Evolutionary conservation across 2,113 vertebrate species (phyloP).

Genomic region (Hippocampus comes): DNA sequence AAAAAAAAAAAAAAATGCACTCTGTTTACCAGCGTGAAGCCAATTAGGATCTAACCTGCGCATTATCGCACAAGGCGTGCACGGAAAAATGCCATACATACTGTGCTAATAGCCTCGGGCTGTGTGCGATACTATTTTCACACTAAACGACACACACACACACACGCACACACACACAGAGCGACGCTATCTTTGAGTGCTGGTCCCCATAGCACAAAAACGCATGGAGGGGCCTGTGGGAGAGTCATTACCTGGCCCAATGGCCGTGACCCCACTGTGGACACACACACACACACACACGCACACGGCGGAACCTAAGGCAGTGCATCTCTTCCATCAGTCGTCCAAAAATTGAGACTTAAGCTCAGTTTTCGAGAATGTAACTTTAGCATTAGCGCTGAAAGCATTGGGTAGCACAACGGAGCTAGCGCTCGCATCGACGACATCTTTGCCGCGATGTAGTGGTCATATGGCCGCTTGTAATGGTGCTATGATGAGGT

Average conservation of each 20-base stretch:
- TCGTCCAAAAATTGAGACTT: background rate
- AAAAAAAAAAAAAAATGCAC: background rate
- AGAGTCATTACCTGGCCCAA: constrained; percentile 89
- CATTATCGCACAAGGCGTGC: background rate
- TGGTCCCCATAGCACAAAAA: constrained; percentile 55
- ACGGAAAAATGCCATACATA: background rate
- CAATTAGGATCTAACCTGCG: background rate
- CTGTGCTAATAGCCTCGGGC: background rate
- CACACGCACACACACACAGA: constrained; percentile 15
- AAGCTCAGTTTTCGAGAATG: background rate
- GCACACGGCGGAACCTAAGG: background rate
- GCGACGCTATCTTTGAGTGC: constrained; percentile 50
- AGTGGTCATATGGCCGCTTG: background rate
- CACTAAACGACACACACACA: constrained; percentile 14
- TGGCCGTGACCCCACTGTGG: constrained; percentile 83
- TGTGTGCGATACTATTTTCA: background rate
- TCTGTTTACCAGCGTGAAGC: background rate
- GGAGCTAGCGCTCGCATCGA: background rate
- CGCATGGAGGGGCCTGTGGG: constrained; percentile 43
- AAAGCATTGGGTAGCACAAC: background rate
- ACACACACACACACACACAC: background rate
- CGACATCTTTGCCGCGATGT: background rate
- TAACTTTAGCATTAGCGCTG: background rate
- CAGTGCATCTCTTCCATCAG: background rate
- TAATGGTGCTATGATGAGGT: background rate